Conservation (phyloP, 2,797 vertebrate species). For the Chiloscyllium punctatum region DNA sequence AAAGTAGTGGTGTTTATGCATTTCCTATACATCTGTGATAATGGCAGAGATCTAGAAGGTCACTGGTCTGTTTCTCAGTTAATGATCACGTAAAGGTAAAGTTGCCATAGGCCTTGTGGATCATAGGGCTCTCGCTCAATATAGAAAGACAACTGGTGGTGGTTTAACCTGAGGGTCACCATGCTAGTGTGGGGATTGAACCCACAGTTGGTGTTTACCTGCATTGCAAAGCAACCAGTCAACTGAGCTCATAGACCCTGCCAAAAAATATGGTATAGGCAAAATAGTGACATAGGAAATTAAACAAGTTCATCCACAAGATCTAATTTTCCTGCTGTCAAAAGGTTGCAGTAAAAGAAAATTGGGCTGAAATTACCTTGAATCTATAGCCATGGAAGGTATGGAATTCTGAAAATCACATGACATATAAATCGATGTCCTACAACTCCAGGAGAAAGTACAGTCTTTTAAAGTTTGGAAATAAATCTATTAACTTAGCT, state of each 20-base stretch:
- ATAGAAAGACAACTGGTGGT: too few species aligned
- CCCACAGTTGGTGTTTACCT: too few species aligned
- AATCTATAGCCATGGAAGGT: background rate
- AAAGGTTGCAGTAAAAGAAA: background rate
- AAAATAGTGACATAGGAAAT: background rate
- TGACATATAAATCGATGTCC: background rate
- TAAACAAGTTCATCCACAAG: background rate
- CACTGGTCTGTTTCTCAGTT: background rate
- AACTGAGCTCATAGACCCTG: too few species aligned
- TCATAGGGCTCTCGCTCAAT: too few species aligned
- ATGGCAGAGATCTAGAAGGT: background rate
- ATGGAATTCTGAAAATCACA: background rate
- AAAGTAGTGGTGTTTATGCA: background rate
- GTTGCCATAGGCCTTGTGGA: too few species aligned
- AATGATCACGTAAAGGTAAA: background rate
- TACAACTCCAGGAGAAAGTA: background rate
- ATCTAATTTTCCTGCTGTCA: background rate
- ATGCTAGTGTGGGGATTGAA: too few species aligned
- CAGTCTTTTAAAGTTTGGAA: background rate
- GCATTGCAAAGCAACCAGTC: too few species aligned
- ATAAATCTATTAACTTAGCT: background rate
- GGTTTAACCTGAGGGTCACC: too few species aligned
- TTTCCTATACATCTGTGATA: background rate
- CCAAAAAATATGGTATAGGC: background rate
- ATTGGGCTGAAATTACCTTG: background rate